Conservation (phyloP, 1,140 invertebrate genomes). For the Hetaerina americana region DNA sequence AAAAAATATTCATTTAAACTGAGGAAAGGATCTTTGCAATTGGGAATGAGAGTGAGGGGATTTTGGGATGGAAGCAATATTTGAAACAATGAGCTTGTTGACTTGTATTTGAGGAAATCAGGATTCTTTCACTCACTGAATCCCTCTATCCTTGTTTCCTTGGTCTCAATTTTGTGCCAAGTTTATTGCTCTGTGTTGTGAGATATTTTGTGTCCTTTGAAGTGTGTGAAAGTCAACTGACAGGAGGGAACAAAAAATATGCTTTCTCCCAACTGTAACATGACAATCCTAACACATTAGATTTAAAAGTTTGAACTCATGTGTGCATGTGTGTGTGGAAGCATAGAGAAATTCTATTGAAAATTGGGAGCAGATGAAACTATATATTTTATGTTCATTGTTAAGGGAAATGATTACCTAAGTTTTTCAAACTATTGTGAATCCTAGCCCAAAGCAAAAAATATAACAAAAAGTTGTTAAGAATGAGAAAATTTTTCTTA, state of each 20-base stretch:
- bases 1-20: slow-evolving; percentile 8
- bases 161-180: slow-evolving; percentile 18
- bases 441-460: slow-evolving; percentile 7
- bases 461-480: slow-evolving; percentile 6
- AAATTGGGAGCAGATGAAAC: not conserved
- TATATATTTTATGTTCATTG: slow-evolving; percentile 19
- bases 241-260: slow-evolving; percentile 7
- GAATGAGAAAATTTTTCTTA: slow-evolving; percentile 2
- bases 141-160: slow-evolving; percentile 9
- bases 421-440: slow-evolving; percentile 9
- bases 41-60: not conserved
- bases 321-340: slow-evolving; percentile 8
- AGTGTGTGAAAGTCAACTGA: slow-evolving; percentile 16
- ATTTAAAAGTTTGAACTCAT: slow-evolving; percentile 1
- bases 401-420: slow-evolving; percentile 13
- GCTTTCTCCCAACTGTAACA: slow-evolving; percentile 6
- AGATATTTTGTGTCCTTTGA: slow-evolving; percentile 18
- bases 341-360: slow-evolving; percentile 11
- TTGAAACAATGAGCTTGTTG: slow-evolving; percentile 8
- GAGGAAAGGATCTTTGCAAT: slow-evolving; percentile 3
- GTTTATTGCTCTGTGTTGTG: slow-evolving; percentile 20
- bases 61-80: slow-evolving; percentile 9
- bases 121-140: slow-evolving; percentile 9
- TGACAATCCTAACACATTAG: slow-evolving; percentile 13
- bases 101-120: slow-evolving; percentile 5